Evolutionary conservation across 1,140 invertebrate species (phyloP).

Genomic region (Bombus sylvicola): DNA sequence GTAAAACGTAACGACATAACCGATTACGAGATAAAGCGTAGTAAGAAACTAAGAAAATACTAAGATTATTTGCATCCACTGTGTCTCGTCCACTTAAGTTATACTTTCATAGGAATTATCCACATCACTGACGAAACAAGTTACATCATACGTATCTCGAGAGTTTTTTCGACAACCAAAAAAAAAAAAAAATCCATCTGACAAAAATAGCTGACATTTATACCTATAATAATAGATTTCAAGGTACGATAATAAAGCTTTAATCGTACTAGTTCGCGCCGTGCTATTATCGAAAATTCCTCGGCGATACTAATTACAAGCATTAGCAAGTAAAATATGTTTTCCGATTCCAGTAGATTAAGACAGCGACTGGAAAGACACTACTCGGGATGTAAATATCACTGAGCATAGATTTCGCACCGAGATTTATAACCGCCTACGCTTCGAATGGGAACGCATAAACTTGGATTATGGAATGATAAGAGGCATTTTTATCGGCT

Average conservation of each 20-base stretch:
- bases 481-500: neutral
- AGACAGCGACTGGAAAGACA: neutral
- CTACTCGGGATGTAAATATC: neutral
- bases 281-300: neutral
- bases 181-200: neutral
- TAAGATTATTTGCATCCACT: too few species aligned
- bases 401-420: neutral
- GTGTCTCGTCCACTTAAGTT: too few species aligned
- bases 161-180: neutral
- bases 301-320: neutral
- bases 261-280: too few species aligned
- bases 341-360: conserved; percentile 7
- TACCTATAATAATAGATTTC: neutral
- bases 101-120: neutral
- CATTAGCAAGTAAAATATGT: neutral
- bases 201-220: conserved; percentile 3
- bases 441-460: neutral
- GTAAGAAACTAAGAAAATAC: neutral
- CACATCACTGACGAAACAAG: neutral
- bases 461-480: neutral
- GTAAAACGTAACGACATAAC: too few species aligned
- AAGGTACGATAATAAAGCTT: neutral
- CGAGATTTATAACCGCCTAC: neutral
- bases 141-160: neutral
- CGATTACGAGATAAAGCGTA: too few species aligned